A percentile compares a stretch with the other conserved stretches of the same genome.
Conservation (phyloP, 2,888 invertebrate species). For the Pyrrhosoma nymphula region DNA sequence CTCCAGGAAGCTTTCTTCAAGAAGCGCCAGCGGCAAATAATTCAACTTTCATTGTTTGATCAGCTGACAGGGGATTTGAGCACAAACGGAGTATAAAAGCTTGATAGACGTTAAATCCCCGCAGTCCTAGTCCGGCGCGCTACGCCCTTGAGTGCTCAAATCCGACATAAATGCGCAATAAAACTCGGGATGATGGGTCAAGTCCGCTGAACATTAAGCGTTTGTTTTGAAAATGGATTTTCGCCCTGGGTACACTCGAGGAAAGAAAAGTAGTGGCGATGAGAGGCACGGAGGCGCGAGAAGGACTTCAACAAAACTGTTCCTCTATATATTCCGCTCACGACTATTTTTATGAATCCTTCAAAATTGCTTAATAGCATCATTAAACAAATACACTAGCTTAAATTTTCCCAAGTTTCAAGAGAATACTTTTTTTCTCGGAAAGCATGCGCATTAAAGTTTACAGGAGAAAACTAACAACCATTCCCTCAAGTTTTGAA, state of each 20-base stretch:
- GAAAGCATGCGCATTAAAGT: neutral
- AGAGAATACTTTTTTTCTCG: neutral
- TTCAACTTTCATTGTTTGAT: neutral
- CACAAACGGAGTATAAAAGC: neutral
- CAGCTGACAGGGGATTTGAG: neutral
- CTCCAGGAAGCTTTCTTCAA: neutral
- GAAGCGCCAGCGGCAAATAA: neutral
- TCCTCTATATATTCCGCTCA: neutral
- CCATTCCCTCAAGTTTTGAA: no score
- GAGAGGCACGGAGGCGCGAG: neutral
- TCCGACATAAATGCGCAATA: conserved; percentile 16
- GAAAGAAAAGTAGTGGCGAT: neutral
- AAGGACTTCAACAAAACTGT: neutral
- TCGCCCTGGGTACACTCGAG: neutral
- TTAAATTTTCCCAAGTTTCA: neutral
- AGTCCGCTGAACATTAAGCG: conserved; percentile 26
- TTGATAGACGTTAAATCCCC: neutral
- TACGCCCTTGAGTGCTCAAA: neutral
- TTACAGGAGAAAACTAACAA: neutral
- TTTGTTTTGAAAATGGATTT: conserved; percentile 32
- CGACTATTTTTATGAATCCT: neutral
- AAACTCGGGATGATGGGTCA: conserved; percentile 29
- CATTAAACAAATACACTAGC: no score
- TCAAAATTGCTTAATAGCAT: neutral
- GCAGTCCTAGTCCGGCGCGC: neutral